Evolutionary conservation across 2,888 invertebrate genomes (phyloP), one percentile per base, ranked within the genome.

Genomic region (Cremastobaeus sp.): DNA sequence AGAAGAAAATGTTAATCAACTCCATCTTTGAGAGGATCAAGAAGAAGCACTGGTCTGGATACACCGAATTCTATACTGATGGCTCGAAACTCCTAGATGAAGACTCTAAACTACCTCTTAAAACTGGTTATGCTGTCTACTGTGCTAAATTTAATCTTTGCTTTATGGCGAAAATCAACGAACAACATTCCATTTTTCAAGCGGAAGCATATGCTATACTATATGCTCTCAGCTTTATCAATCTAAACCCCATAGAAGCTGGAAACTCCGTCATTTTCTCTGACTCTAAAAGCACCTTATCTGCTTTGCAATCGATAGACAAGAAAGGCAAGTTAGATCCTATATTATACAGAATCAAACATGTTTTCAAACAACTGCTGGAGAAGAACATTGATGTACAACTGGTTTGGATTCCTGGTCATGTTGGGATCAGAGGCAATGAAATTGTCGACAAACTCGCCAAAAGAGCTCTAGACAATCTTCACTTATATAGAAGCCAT

Each of bases 401-500:
- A 1, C 25, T 45, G 6, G 5, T 45, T 0, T 45, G 45, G 28
- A 45, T 45, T 1, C 45, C 25, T 25, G 15, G 45, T 45, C 28
- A 45, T 14, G 28, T 28, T 9, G 28, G 28, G 1, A 41, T 28
- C 1, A 3, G 5, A 1, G 45, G 45, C 1, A 45, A 45, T 25
- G 45, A 45, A 45, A 3, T 43, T 11, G 43, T 21, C 0, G 43
- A 43, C 5, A 43, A 21, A 12, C 25, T 43, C 1, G 43, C 43
- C 1, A 43, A 21, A 12, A 11, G 12, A 43, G 43, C 43, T 20
- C 15, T 43, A 12, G 39, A 39, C n/a, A 18, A 18, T 21, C 11
- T 43, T 11, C 11, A 43, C 11, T 43, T n/a, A n/a, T n/a, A n/a
- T n/a, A n/a, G n/a, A n/a, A n/a, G n/a, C n/a, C n/a, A n/a, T n/a